Conservation (phyloP, 2,888 invertebrate species). For the Theodoxus fluviatilis region DNA sequence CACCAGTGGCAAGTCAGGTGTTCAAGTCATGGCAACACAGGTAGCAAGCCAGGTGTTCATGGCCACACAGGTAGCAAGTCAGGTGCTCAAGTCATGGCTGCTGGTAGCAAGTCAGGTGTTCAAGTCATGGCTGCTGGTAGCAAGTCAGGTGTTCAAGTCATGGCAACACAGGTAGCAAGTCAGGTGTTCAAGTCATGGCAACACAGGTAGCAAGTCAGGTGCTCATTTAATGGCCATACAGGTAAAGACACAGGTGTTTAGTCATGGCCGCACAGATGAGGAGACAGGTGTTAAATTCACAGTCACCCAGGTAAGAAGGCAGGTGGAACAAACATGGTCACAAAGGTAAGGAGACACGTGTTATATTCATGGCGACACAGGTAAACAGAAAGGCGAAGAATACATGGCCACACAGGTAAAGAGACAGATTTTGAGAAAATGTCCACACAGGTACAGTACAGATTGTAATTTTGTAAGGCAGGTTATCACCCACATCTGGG, state of each 20-base stretch:
- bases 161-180: not conserved
- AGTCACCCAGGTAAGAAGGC: not conserved
- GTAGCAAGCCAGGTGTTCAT: not conserved
- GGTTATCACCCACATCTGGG: no score
- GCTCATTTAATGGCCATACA: not conserved
- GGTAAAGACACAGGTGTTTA: not conserved
- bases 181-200: not conserved
- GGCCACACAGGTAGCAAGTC: not conserved
- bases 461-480: no score
- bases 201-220: not conserved
- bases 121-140: not conserved
- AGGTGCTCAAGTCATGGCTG: not conserved
- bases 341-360: not conserved
- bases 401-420: not conserved
- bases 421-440: not conserved
- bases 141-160: not conserved
- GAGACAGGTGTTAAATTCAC: not conserved
- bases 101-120: not conserved
- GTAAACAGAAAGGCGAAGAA: not conserved
- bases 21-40: not conserved
- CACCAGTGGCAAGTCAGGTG: not conserved
- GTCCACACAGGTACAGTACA: no score
- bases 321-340: not conserved
- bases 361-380: not conserved
- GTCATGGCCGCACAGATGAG: not conserved